These are phyloP conservation scores for Cephus rjabovi DNA, from an alignment of 2,888 invertebrate species.

Conservation along the genomic window DNA sequence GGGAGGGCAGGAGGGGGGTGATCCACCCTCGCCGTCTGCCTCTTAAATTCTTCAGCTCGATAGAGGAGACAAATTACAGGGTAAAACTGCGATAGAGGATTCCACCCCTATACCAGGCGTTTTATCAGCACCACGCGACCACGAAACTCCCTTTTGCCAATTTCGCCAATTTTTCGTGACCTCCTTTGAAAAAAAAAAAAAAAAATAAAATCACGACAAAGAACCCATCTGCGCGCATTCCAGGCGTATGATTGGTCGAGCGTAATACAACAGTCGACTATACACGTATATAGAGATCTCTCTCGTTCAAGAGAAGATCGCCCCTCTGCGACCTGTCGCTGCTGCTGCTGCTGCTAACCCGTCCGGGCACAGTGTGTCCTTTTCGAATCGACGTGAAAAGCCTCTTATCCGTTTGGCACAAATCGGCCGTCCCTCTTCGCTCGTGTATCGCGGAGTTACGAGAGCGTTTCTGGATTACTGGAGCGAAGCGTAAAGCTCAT, in stretches of 20 bases:
- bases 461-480: background rate
- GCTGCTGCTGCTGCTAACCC: background rate
- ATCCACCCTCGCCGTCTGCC: background rate
- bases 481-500: background rate
- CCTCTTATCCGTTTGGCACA: background rate
- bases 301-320: background rate
- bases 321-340: background rate
- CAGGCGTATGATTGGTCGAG: background rate
- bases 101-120: background rate
- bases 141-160: background rate
- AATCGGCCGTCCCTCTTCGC: background rate
- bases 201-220: background rate
- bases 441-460: background rate
- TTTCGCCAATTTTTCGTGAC: background rate
- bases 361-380: background rate
- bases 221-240: background rate
- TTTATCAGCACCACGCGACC: background rate
- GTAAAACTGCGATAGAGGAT: background rate
- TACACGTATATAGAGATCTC: no score
- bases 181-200: background rate
- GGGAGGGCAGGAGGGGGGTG: background rate
- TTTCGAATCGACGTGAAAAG: background rate
- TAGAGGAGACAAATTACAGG: background rate
- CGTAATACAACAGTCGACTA: background rate
- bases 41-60: slow-evolving; percentile 6